Evolutionary conservation across 1,140 invertebrate genomes (phyloP).

Genomic region (Atta cephalotes): DNA sequence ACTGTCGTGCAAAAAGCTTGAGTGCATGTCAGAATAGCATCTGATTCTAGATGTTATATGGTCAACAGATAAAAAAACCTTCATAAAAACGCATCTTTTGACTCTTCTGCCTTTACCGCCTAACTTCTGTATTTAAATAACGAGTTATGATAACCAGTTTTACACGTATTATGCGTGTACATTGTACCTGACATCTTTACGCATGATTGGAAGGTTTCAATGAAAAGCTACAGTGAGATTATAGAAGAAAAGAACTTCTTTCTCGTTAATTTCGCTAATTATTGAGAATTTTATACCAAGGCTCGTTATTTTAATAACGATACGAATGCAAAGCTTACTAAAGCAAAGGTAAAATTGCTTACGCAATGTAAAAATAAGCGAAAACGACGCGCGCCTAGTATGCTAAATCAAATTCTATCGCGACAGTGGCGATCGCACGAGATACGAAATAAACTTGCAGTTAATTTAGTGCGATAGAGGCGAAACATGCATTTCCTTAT

Average conservation of each 20-base stretch:
- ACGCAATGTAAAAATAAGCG: slow-evolving; percentile 12
- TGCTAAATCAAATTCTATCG: slow-evolving; percentile 25
- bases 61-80: background rate
- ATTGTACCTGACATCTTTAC: background rate
- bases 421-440: background rate
- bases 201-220: background rate
- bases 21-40: background rate
- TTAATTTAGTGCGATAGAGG: slow-evolving; percentile 1
- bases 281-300: background rate
- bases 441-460: slow-evolving; percentile 30
- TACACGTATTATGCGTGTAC: slow-evolving; percentile 12
- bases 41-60: background rate
- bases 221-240: background rate
- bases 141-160: slow-evolving; percentile 1
- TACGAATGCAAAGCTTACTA: background rate
- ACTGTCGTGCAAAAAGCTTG: background rate
- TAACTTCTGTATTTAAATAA: slow-evolving; percentile 9
- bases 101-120: background rate
- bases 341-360: slow-evolving; percentile 1
- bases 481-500: slow-evolving; percentile 36
- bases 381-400: background rate
- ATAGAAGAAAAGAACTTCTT: background rate
- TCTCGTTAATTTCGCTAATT: background rate
- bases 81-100: background rate
- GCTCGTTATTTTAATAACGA: background rate